Evolutionary conservation across 1,140 invertebrate species (phyloP).

Genomic region (Solenopsis fugax): DNA sequence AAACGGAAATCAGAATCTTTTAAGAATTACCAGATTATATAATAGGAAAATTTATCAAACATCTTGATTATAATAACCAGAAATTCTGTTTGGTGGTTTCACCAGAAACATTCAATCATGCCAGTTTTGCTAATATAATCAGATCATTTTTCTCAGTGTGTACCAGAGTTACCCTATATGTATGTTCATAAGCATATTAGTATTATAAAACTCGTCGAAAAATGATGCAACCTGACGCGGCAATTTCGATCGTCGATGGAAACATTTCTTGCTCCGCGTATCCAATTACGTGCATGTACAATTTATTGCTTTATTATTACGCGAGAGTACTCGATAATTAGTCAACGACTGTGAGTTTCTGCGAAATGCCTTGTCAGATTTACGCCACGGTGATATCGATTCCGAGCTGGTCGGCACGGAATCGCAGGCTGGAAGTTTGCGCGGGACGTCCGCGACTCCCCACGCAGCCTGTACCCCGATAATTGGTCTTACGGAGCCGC

Average conservation of each 20-base stretch:
- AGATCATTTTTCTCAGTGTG: no score
- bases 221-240: neutral
- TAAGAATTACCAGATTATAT: no score
- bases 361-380: slow-evolving; percentile 12
- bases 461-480: slow-evolving; percentile 7
- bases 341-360: neutral
- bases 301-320: neutral
- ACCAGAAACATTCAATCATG: no score
- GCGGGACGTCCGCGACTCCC: neutral
- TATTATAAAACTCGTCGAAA: neutral
- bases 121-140: no score
- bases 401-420: neutral
- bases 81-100: no score
- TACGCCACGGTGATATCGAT: neutral
- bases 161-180: no score
- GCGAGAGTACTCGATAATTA: neutral
- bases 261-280: neutral
- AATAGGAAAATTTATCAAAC: no score
- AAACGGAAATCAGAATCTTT: no score
- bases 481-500: slow-evolving; percentile 42
- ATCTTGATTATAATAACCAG: no score
- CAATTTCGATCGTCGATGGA: neutral
- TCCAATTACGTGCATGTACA: neutral
- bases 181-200: neutral
- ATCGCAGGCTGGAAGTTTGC: slow-evolving; percentile 15